Evolutionary conservation across 1,140 invertebrate genomes (phyloP).

Genomic region (Drosophila pseudoananassae): DNA sequence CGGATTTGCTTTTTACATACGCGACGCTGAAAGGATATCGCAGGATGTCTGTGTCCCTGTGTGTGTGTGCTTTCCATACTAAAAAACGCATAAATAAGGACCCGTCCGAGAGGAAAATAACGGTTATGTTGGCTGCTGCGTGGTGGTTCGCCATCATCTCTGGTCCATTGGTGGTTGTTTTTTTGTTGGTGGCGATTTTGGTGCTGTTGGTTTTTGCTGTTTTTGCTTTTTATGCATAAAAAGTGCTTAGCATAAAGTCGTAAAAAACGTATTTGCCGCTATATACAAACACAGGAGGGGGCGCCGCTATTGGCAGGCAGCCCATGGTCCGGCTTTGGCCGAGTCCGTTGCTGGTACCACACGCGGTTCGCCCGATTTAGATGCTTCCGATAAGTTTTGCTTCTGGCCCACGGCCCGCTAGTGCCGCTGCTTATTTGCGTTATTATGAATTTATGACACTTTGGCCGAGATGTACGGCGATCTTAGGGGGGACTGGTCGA

Average conservation of each 20-base stretch:
- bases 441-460: constrained; percentile 83
- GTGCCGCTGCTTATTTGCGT: constrained; percentile 77
- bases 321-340: constrained; percentile 42
- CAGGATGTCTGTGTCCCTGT: constrained; percentile 9
- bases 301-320: constrained; percentile 72
- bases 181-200: neutral
- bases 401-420: constrained; percentile 12
- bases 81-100: constrained; percentile 81
- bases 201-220: constrained; percentile 4
- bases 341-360: constrained; percentile 31
- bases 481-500: neutral
- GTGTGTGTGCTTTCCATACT: constrained; percentile 73
- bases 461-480: constrained; percentile 53
- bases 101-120: constrained; percentile 70
- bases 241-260: constrained; percentile 82
- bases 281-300: constrained; percentile 38
- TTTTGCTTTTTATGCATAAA: constrained; percentile 76
- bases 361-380: constrained; percentile 60
- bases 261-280: constrained; percentile 81
- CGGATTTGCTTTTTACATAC: constrained; percentile 64
- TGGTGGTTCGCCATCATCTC: constrained; percentile 42
- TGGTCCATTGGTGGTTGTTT: constrained; percentile 62
- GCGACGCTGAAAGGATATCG: constrained; percentile 67
- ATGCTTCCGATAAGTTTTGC: constrained; percentile 68
- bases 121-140: constrained; percentile 51